phyloP scores from a whole-genome alignment of 2,113 vertebrate genomes.

The Ophiodon elongatus region DNA sequence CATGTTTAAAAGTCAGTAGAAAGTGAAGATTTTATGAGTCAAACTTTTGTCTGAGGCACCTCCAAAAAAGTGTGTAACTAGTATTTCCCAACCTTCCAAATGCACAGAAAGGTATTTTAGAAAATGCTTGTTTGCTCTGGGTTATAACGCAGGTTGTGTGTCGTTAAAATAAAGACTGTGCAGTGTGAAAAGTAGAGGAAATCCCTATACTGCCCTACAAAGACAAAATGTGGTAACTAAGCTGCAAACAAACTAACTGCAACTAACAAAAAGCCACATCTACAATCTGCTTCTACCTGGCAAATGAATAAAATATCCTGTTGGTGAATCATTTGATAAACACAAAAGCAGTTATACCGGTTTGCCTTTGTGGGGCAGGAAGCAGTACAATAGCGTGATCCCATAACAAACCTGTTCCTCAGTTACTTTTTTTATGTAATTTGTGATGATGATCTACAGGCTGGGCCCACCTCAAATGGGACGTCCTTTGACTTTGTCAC shows the following conservation, averaged over 20 bases:
- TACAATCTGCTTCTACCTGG: background rate
- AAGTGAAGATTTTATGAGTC: no score
- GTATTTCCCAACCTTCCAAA: background rate
- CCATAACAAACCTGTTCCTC: background rate
- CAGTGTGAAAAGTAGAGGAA: conserved; percentile 66
- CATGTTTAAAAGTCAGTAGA: background rate
- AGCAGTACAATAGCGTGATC: background rate
- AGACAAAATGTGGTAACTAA: conserved; percentile 42
- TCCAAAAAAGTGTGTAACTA: background rate
- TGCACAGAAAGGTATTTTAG: background rate
- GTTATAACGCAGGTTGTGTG: background rate
- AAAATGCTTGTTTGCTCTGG: background rate
- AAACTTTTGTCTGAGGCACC: background rate
- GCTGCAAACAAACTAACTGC: background rate
- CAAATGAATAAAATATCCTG: background rate
- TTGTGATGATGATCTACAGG: conserved; percentile 77
- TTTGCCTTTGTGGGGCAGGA: conserved; percentile 53
- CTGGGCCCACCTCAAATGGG: conserved; percentile 90
- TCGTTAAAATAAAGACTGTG: conserved; percentile 29
- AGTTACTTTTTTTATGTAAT: background rate
- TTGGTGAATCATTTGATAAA: background rate
- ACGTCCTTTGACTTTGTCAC: conserved; percentile 92
- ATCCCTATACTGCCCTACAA: conserved; percentile 27
- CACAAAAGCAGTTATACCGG: conserved; percentile 3
- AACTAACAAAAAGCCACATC: background rate